Conservation (phyloP, 2,113 vertebrate species). For the Tragelaphus scriptus region DNA sequence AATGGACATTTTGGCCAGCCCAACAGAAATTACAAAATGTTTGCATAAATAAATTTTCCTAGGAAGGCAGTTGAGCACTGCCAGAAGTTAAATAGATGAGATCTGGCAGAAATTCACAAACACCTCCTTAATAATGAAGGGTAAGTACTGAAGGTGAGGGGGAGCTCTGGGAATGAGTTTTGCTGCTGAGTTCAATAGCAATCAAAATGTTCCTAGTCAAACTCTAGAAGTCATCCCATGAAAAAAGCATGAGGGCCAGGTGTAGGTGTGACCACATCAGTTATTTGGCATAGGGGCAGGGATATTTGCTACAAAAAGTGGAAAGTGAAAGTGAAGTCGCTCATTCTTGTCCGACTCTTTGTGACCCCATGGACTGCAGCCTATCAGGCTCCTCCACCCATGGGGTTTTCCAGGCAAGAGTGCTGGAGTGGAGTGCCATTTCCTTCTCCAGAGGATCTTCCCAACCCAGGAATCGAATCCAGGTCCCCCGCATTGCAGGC, state of each 20-base stretch:
- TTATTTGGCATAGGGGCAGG: background rate
- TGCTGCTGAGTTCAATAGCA: background rate
- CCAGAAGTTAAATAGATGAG: background rate
- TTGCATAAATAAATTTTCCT: conserved; percentile 31
- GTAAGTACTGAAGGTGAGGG: background rate
- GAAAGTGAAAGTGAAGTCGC: too few relatives aligned
- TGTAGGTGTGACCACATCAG: background rate
- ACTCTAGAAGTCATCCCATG: background rate
- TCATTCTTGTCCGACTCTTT: too few relatives aligned
- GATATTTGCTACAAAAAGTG: background rate
- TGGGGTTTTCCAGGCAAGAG: too few relatives aligned
- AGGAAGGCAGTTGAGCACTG: background rate
- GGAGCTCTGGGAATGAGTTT: background rate
- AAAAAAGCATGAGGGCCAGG: background rate
- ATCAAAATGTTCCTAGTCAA: background rate
- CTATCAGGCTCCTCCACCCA: too few relatives aligned
- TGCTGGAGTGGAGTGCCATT: too few relatives aligned
- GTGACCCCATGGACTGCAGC: too few relatives aligned
- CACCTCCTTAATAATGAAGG: background rate
- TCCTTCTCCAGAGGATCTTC: too few relatives aligned
- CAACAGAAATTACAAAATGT: background rate
- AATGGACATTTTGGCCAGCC: background rate
- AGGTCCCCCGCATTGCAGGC: too few relatives aligned
- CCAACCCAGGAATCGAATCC: too few relatives aligned
- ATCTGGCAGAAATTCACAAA: background rate